Conservation (phyloP, 2,888 invertebrate genomes). For the Phyto melanocephala region DNA sequence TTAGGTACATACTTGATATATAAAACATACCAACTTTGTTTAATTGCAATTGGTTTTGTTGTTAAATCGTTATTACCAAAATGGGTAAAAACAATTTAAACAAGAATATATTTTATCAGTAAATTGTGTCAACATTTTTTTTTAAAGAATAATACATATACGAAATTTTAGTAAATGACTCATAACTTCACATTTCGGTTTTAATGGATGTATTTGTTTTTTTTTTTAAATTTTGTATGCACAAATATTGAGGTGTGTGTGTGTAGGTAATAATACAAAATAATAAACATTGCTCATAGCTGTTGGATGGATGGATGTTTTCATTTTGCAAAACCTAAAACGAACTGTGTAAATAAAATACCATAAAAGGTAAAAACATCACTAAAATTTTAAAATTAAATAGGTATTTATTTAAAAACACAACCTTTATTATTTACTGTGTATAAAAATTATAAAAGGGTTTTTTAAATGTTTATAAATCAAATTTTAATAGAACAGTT, state of each 20-base stretch:
- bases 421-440: background rate
- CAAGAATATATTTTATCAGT: conserved; percentile 35
- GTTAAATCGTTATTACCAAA: conserved; percentile 19
- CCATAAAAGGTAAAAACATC: conserved; percentile 41
- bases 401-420: background rate
- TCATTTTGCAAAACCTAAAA: conserved; percentile 13
- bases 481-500: too few species aligned
- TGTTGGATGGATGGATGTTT: background rate
- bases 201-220: background rate
- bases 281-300: background rate
- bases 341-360: background rate
- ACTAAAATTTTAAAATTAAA: background rate
- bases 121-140: conserved; percentile 61
- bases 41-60: background rate
- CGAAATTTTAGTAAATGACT: conserved; percentile 48
- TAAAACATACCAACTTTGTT: too few species aligned
- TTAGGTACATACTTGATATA: too few species aligned
- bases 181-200: conserved; percentile 53
- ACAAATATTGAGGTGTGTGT: background rate
- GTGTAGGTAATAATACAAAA: conserved; percentile 21
- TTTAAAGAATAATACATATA: conserved; percentile 2
- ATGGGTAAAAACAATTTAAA: conserved; percentile 34
- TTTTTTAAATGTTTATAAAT: too few species aligned
- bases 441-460: too few species aligned
- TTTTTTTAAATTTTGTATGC: background rate